Conservation (phyloP, 2,113 vertebrate genomes). For the Malaclemys terrapin region DNA sequence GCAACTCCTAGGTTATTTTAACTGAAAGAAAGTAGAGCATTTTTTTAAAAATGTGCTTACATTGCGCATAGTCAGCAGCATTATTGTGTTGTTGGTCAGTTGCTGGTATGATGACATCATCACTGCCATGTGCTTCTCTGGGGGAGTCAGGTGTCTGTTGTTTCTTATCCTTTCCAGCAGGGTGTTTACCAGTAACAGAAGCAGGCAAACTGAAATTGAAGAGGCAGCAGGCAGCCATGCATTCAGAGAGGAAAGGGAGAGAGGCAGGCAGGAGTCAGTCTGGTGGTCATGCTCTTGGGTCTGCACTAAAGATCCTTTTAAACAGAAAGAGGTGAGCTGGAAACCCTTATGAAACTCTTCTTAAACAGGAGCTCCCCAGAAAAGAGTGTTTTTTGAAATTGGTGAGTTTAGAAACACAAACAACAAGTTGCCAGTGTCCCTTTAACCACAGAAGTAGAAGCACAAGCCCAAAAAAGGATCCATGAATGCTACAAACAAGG, state of each 20-base stretch:
- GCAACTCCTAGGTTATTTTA: neutral
- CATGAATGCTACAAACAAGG: neutral
- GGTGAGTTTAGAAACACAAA: neutral
- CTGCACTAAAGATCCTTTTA: neutral
- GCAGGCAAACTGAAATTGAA: neutral
- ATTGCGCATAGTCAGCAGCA: neutral
- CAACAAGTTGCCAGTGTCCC: rapidly evolving
- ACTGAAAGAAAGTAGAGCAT: neutral
- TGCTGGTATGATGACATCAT: rapidly evolving
- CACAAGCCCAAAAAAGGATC: neutral
- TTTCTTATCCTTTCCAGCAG: too few relatives aligned
- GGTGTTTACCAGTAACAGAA: neutral
- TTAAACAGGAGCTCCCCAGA: neutral
- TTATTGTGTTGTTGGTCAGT: rapidly evolving
- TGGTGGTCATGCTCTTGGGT: too few relatives aligned
- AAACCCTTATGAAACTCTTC: neutral
- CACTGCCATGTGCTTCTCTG: rapidly evolving
- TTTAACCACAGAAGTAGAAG: neutral
- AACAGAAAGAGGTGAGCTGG: neutral
- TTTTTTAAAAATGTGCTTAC: too few relatives aligned
- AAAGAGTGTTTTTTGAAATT: neutral
- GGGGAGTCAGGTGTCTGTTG: rapidly evolving
- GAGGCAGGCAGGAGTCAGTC: rapidly evolving
- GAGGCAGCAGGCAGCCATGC: neutral
- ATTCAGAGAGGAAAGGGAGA: neutral